Evolutionary conservation across 2,888 invertebrate genomes (phyloP).

Genomic region (Mesorhabditis sp.): DNA sequence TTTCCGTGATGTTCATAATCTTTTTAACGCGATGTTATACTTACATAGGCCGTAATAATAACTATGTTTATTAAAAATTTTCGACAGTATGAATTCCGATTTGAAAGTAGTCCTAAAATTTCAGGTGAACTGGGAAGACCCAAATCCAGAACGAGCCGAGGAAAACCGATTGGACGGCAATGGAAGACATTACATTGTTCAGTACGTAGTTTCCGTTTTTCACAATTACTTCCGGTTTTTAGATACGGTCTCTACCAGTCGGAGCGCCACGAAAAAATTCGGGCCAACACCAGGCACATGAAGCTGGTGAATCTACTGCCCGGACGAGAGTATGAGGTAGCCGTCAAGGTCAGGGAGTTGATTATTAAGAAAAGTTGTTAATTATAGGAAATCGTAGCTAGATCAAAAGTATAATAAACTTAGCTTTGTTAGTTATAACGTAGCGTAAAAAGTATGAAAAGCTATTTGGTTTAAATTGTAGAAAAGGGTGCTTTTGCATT

Average conservation of each 20-base stretch:
- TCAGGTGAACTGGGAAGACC: conserved; percentile 49
- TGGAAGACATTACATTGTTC: conserved; percentile 42
- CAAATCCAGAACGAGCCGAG: conserved; percentile 32
- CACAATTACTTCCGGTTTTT: conserved; percentile 4
- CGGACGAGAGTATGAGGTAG: conserved; percentile 38
- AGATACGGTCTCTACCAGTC: conserved; percentile 37
- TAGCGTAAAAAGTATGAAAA: no score
- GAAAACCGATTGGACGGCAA: conserved; percentile 19
- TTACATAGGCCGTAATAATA: no score
- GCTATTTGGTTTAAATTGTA: no score
- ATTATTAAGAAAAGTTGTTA: background rate
- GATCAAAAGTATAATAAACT: no score
- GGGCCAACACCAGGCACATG: conserved; percentile 34
- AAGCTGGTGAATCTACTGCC: conserved; percentile 23
- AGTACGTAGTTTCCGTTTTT: conserved; percentile 25
- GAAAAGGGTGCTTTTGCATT: no score
- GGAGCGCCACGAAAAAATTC: conserved; percentile 35
- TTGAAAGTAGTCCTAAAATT: background rate
- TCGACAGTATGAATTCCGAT: background rate
- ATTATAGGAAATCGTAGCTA: no score
- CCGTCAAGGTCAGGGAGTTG: conserved; percentile 28
- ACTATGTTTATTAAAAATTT: no score
- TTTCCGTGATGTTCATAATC: no score
- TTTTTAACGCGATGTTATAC: no score
- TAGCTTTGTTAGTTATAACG: no score